Evolutionary conservation across 2,113 vertebrate species (phyloP).

Genomic region (Alethe castanea): DNA sequence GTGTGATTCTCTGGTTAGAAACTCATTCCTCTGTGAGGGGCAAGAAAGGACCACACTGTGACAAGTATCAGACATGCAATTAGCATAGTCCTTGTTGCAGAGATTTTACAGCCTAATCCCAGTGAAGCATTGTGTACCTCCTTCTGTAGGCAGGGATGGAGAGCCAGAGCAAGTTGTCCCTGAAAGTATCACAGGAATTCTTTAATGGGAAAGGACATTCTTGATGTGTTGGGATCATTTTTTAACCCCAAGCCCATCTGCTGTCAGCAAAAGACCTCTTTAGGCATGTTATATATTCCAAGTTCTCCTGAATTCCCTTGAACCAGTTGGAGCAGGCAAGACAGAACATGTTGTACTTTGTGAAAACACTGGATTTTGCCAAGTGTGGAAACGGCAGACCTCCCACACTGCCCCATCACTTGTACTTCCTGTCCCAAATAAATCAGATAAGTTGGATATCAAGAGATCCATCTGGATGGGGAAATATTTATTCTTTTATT

Average conservation of each 20-base stretch:
- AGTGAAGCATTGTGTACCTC: neutral
- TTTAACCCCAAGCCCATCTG: neutral
- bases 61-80: neutral
- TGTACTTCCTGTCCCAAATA: neutral
- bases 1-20: neutral
- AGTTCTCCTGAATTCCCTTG: neutral
- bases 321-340: neutral
- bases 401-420: neutral
- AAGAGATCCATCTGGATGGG: neutral
- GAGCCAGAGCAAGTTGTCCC: neutral
- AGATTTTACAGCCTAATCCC: neutral
- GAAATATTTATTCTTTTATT: neutral
- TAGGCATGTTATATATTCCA: neutral
- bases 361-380: neutral
- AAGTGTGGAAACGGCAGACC: neutral
- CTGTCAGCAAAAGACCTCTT: neutral
- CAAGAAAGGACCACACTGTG: neutral
- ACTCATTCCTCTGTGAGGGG: neutral
- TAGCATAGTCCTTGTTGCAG: neutral
- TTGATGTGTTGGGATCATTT: neutral
- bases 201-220: neutral
- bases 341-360: neutral
- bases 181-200: neutral
- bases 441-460: neutral
- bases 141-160: neutral